Base-by-base conservation (phyloP, 1,140 invertebrate species). In the Onthophagus taurus region DNA sequence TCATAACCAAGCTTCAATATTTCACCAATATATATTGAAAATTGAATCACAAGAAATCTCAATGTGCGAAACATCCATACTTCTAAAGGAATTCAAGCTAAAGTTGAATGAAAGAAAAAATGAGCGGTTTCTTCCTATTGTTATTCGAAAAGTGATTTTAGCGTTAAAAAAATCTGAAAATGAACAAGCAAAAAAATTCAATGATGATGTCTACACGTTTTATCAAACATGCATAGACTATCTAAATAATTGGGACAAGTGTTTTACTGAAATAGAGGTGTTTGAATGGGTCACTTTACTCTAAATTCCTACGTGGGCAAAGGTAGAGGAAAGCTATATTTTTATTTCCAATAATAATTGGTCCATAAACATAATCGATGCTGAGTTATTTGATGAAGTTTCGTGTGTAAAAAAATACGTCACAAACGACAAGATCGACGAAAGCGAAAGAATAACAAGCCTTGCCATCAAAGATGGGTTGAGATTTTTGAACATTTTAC, bases 401-500 rank as follows among this genome's bases (percentile, higher is more conserved):
- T 36, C 13, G 12, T 36, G 13, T 19, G 18, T 19, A 36, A 17
- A 19, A 36, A 36, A 36, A n/a, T 36, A 36, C 18, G 34, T 19
- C 14, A 36, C 34, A 17, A 19, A 16, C 13, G 12, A 36, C n/a
- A 36, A 36, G 18, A 36, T 17, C 34, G 12, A 17, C 34, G 12
- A 14, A 36, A 6, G 34, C 13, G 12, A 36, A 4, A 14, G 14
- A 36, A 36, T 17, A 17, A 26, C 4, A 36, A 17, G 34, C 18
- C 12, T 12, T 36, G 18, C 18, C 12, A 19, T 36, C 14, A 19
- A 36, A 36, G 34, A 12, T 36, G 34, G 34, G 18, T 14, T 36
- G 34, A 36, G 18, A 36, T 36, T 17, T 36, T 36, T 19, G 18
- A 36, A 36, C 13, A 36, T 36, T 36, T 36, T 17, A 36, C 12